These are phyloP conservation scores for Drosophila tani DNA, from an alignment of 1,140 invertebrate genomes.

Conservation along the genomic window DNA sequence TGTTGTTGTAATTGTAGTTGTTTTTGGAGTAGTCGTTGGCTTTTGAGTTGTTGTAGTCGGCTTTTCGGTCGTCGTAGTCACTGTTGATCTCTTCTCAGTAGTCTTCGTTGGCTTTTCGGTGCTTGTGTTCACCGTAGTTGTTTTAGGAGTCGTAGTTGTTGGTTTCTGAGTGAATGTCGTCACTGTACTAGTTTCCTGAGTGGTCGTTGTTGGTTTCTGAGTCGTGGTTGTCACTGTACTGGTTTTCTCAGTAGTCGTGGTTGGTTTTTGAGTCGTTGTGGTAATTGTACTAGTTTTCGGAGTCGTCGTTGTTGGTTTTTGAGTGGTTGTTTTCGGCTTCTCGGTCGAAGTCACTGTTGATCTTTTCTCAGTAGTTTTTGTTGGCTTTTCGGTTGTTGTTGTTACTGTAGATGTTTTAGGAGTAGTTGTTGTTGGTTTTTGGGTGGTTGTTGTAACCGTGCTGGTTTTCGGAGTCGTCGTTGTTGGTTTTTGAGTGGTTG, in stretches of 20 bases:
- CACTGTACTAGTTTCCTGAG: background rate
- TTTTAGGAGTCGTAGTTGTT: background rate
- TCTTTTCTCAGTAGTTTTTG: background rate
- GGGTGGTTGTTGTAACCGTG: background rate
- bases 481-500: background rate
- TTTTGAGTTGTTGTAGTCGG: conserved; percentile 1
- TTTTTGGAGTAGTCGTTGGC: background rate
- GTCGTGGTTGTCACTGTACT: background rate
- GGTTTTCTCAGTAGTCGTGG: background rate
- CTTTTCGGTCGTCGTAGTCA: background rate
- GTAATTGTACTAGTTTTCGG: background rate
- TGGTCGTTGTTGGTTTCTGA: conserved; percentile 2
- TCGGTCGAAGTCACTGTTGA: background rate
- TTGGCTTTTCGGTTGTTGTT: background rate
- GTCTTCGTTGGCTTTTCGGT: background rate
- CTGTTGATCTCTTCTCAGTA: background rate
- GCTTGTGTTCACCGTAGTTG: background rate
- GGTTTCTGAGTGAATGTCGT: background rate
- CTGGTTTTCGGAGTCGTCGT: background rate
- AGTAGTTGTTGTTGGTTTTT: background rate
- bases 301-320: background rate
- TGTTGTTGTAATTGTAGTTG: background rate
- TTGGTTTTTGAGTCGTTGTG: conserved; percentile 11
- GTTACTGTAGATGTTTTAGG: no score
- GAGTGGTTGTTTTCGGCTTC: conserved; percentile 11